Evolutionary conservation across 1,140 invertebrate species (phyloP).

Genomic region (Planococcus citri): DNA sequence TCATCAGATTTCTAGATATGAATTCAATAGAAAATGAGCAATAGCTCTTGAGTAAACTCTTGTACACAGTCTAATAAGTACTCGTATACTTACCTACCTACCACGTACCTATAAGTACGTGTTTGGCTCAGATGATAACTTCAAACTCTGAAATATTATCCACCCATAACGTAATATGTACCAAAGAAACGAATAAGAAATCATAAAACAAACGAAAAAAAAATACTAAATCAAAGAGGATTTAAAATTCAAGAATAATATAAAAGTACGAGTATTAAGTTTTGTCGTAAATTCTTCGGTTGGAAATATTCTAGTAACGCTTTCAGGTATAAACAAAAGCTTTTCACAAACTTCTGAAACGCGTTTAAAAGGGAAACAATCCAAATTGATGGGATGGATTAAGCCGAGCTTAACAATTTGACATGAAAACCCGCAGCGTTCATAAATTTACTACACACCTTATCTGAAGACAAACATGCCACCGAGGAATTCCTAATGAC

Average conservation of each 20-base stretch:
- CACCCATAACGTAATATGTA: not conserved
- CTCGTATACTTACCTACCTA: too few species aligned
- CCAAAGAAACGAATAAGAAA: not conserved
- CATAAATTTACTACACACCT: constrained; percentile 11
- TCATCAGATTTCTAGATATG: too few species aligned
- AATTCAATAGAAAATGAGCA: too few species aligned
- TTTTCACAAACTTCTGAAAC: not conserved
- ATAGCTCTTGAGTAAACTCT: too few species aligned
- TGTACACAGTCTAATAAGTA: too few species aligned
- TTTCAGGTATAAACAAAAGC: constrained; percentile 7
- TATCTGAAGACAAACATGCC: constrained; percentile 15
- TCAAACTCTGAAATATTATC: not conserved
- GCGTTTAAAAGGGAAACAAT: constrained; percentile 14
- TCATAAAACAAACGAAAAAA: not conserved
- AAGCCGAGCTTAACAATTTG: constrained; percentile 13
- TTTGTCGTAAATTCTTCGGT: not conserved
- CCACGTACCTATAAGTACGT: too few species aligned
- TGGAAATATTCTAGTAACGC: not conserved
- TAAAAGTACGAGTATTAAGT: not conserved
- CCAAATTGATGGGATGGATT: constrained; percentile 16
- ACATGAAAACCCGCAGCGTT: constrained; percentile 17
- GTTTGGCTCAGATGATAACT: not conserved
- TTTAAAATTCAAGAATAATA: constrained; percentile 8
- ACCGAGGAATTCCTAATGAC: constrained; percentile 14
- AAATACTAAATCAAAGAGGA: constrained; percentile 3